phyloP scores from a whole-genome alignment of 1,140 invertebrate species.

The Philopotamus ludificatus region DNA sequence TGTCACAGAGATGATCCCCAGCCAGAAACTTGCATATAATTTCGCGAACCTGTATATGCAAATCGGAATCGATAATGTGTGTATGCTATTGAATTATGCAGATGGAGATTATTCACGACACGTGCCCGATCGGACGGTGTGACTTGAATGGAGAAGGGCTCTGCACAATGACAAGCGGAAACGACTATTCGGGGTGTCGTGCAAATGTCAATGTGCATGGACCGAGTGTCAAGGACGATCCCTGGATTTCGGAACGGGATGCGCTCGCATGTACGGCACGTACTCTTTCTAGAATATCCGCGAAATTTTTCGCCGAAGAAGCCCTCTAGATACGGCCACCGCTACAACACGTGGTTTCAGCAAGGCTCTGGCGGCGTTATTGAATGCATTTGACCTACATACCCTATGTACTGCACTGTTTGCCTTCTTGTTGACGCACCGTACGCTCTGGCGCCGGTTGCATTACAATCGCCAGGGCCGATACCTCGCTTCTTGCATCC shows the following conservation, averaged over 20 bases:
- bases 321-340: no score
- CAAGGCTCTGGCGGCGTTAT: background rate
- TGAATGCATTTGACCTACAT: background rate
- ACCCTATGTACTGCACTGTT: background rate
- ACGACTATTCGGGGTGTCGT: background rate
- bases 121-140: background rate
- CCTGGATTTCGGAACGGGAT: background rate
- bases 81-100: background rate
- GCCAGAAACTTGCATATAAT: background rate
- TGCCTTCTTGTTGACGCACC: background rate
- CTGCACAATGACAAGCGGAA: background rate
- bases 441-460: background rate
- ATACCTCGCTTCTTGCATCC: background rate
- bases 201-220: background rate
- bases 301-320: no score
- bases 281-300: no score
- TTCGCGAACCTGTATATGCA: background rate
- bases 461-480: background rate
- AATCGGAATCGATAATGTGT: background rate
- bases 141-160: background rate
- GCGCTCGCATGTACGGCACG: no score
- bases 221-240: background rate
- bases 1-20: background rate
- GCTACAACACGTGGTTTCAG: background rate
- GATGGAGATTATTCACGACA: background rate